Evolutionary conservation across 2,888 invertebrate species (phyloP), one percentile per base, ranked within the genome.

Genomic region (Coelopa pilipes): DNA sequence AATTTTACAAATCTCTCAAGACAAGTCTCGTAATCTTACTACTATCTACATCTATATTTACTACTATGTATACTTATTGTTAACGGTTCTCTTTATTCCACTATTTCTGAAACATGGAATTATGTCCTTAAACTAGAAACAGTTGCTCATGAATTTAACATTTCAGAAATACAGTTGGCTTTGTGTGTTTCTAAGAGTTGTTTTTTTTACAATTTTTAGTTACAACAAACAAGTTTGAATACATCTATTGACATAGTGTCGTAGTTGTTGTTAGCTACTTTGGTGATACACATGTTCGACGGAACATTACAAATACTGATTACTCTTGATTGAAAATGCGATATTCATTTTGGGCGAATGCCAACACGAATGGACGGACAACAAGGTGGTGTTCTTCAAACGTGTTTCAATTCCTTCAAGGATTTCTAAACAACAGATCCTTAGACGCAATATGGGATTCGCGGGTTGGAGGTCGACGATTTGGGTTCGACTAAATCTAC

Each of bases 321-420:
- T 65, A 47, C 59, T 71, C 34, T 34, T 34, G 2, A 34, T 17
- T 62, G 74, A 74, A 72, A 74, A 69, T 75, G 76, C 75, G 76
- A 75, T 76, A 75, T 72, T 62, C 45, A 68, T 67, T 67, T 12
- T 12, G 13, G 34, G 17, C 45, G 19, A 21, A 70, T 24, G n/a
- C 13, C 24, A 62, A 34, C 13, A 60, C 24, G 15, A 45, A 2
- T 49, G 17, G 19, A 19, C 17, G 24, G 69, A 13, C 55, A 19
- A 57, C 1, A 46, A 11, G 47, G 19, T 15, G n/a, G 17, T 59
- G 34, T 19, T 45, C 80, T 85, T 87, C 87, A 87, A 87, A 87
- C 86, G 81, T 87, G 87, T 86, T 87, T 87, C 86, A 87, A 86
- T 87, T 87, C 84, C 83, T 80, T 80, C 63, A 65, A 65, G 15